phyloP scores from a whole-genome alignment of 2,113 vertebrate species.

The Oxyruncus cristatus region DNA sequence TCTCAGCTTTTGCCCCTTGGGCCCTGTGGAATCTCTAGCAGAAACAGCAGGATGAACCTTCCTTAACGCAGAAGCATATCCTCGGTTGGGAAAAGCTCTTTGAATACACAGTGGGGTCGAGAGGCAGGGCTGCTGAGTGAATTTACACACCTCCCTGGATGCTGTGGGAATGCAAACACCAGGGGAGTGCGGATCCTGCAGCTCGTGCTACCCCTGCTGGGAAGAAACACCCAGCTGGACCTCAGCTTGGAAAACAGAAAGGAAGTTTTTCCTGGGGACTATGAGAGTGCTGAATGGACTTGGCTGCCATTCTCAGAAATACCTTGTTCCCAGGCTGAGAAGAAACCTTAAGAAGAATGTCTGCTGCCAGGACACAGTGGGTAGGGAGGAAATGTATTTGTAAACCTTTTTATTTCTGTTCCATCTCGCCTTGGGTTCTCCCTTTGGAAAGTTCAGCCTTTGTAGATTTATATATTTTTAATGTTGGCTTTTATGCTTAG shows the following conservation, averaged over 20 bases:
- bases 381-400: not conserved
- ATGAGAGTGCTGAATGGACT: not conserved
- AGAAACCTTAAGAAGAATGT: not conserved
- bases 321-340: not conserved
- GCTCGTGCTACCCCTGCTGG: not conserved
- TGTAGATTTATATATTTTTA: not conserved
- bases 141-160: not conserved
- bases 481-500: not conserved
- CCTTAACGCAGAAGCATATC: not conserved
- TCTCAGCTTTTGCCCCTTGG: not conserved
- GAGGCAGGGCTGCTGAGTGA: fast-evolving
- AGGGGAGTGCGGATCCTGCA: not conserved
- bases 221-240: not conserved
- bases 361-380: not conserved
- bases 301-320: not conserved
- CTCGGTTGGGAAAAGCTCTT: not conserved
- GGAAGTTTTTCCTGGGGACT: not conserved
- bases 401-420: not conserved
- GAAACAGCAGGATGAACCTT: not conserved
- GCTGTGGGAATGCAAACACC: not conserved
- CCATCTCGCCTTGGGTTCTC: not conserved
- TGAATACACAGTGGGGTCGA: not conserved
- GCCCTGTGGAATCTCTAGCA: not conserved
- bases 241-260: not conserved
- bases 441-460: not conserved